Base-by-base conservation (phyloP, 2,888 invertebrate species). In the Hydriomena furcata region DNA sequence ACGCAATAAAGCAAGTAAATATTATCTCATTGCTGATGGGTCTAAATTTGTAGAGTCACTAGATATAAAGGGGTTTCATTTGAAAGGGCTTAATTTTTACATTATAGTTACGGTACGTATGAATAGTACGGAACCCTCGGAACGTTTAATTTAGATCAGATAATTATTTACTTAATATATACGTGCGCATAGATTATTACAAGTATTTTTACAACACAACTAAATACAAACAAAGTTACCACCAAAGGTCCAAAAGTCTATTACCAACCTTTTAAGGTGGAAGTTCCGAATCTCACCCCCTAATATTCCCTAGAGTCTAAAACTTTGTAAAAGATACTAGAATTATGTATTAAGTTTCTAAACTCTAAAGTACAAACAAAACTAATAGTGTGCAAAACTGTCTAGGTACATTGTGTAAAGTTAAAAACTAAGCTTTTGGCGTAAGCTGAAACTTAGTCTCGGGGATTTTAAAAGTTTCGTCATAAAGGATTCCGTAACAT, bases 381-480 rank as follows among this genome's bases (percentile, higher is more conserved):
- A 76, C 71, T 68, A 74, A 76, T 74, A 74, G 73, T 68, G 66
- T 65, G 67, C 65, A 70, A 72, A 71, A 70, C 66, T 69, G 73
- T 68, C 68, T 65, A 63, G 68, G 63, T 70, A 63, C 68, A 65
- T 61, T 64, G 65, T 64, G 58, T 51, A 66, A 76, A 73, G 70
- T 74, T 71, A 64, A 64, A 58, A 65, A 68, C 68, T 66, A 68
- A 69, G 64, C 68, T 64, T 64, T 62, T 55, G 58, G 57, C 58
- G 56, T 61, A 48, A 60, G 63, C 37, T 58, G 52, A 48, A 60
- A 58, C 51, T 60, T 17, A 56, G 60, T 55, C 51, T 51, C 59
- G 55, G 69, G 81, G 79, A 84, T 85, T 86, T 81, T 81, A 74
- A 82, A 86, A 86, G 75, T 85, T 85, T 76, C 65, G 68, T 79